These are phyloP conservation scores for Zapornia atra DNA, from an alignment of 2,113 vertebrate genomes.

Conservation along the genomic window DNA sequence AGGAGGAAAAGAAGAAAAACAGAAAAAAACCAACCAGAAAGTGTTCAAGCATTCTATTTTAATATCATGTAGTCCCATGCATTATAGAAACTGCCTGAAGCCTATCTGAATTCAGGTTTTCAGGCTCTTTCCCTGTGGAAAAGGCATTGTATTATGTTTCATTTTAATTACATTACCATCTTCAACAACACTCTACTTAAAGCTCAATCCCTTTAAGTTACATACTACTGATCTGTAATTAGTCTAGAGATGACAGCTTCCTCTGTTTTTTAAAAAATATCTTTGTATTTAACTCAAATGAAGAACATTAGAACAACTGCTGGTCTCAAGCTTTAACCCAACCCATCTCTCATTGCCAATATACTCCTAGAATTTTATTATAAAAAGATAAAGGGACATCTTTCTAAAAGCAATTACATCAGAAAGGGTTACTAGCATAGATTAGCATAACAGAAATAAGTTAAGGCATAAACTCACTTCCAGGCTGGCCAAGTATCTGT, in stretches of 20 bases:
- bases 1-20: neutral
- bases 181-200: neutral
- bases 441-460: neutral
- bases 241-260: neutral
- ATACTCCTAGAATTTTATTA: neutral
- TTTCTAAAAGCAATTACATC: neutral
- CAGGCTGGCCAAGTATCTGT: constrained; percentile 69
- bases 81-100: neutral
- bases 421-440: neutral
- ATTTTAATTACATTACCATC: neutral
- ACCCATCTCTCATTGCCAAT: neutral
- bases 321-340: neutral
- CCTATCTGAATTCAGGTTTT: neutral
- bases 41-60: neutral
- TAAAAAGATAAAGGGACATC: neutral
- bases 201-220: neutral
- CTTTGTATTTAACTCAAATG: neutral
- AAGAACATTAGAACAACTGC: neutral
- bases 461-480: constrained; percentile 65
- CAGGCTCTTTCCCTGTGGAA: neutral
- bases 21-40: neutral
- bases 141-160: neutral
- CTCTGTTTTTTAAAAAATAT: neutral
- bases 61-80: neutral
- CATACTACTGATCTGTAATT: neutral